These are phyloP conservation scores for Oreochromis tanganicae DNA, from an alignment of 2,113 vertebrate species.

Conservation along the genomic window DNA sequence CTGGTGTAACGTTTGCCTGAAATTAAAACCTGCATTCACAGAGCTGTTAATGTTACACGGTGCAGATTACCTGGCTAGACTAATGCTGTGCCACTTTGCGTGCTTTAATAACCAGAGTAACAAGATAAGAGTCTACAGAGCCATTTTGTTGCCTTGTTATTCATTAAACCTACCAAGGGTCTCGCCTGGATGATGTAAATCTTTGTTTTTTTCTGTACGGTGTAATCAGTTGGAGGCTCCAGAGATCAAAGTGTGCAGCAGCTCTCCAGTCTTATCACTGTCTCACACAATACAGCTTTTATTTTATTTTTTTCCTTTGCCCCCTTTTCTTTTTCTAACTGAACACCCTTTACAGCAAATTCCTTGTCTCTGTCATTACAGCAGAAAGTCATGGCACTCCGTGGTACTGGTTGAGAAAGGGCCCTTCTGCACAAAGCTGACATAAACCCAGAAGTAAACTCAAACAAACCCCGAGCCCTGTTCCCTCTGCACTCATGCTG, in stretches of 20 bases:
- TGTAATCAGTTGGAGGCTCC: neutral
- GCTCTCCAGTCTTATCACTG: neutral
- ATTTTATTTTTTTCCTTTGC: neutral
- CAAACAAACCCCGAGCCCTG: neutral
- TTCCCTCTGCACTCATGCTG: neutral
- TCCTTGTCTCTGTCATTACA: constrained; percentile 8
- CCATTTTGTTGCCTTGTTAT: constrained; percentile 2
- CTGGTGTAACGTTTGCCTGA: neutral
- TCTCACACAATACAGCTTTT: neutral
- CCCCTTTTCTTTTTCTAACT: neutral
- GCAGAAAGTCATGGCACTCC: constrained; percentile 20
- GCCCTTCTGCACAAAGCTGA: neutral
- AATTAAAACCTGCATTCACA: constrained; percentile 4
- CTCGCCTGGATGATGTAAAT: constrained; percentile 1
- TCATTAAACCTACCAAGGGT: constrained; percentile 8
- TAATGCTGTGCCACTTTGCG: neutral
- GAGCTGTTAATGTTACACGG: neutral
- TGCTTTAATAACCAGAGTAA: constrained; percentile 11
- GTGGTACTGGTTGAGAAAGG: constrained; percentile 12
- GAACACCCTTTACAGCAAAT: neutral
- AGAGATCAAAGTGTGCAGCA: constrained; percentile 29
- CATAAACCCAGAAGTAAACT: neutral
- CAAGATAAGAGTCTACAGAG: neutral
- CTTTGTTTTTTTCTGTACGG: neutral
- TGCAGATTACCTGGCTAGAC: constrained; percentile 18